A percentile compares a stretch with the other conserved stretches of the same genome.
These are phyloP conservation scores for Diplodus sargus DNA, from an alignment of 2,797 vertebrate species.

Conservation along the genomic window DNA sequence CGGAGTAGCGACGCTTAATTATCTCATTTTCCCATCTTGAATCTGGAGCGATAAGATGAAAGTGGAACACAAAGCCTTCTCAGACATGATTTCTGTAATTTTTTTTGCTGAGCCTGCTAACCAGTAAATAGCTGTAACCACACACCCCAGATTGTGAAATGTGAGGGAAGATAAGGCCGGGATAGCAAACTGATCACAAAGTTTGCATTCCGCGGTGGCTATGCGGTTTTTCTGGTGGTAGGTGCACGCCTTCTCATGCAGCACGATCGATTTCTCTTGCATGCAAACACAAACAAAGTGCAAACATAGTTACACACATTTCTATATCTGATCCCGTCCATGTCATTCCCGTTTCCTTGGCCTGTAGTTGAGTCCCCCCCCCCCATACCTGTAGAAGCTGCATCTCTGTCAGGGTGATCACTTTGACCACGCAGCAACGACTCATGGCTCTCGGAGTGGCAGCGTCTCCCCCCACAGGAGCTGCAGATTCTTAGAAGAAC, in stretches of 20 bases:
- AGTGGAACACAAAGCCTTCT: constrained; percentile 61
- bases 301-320: constrained; percentile 24
- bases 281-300: constrained; percentile 45
- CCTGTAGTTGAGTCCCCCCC: constrained; percentile 33
- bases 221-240: constrained; percentile 45
- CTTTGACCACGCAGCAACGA: constrained; percentile 83
- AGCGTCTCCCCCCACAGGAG: constrained; percentile 61
- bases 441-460: constrained; percentile 78
- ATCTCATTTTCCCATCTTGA: constrained; percentile 38
- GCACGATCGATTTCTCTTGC: background rate
- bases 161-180: constrained; percentile 57
- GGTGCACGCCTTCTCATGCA: constrained; percentile 34
- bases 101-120: constrained; percentile 72
- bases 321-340: constrained; percentile 7
- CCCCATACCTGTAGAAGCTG: constrained; percentile 83
- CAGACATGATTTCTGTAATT: constrained; percentile 50
- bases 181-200: constrained; percentile 53
- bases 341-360: background rate
- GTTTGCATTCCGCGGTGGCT: constrained; percentile 53
- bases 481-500: constrained; percentile 55
- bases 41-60: constrained; percentile 52
- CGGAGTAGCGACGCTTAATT: background rate
- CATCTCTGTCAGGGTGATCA: constrained; percentile 87
- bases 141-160: constrained; percentile 71
- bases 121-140: constrained; percentile 67